These are phyloP conservation scores for Paradoxurus hermaphroditus DNA, from an alignment of 2,113 vertebrate species.

Conservation along the genomic window DNA sequence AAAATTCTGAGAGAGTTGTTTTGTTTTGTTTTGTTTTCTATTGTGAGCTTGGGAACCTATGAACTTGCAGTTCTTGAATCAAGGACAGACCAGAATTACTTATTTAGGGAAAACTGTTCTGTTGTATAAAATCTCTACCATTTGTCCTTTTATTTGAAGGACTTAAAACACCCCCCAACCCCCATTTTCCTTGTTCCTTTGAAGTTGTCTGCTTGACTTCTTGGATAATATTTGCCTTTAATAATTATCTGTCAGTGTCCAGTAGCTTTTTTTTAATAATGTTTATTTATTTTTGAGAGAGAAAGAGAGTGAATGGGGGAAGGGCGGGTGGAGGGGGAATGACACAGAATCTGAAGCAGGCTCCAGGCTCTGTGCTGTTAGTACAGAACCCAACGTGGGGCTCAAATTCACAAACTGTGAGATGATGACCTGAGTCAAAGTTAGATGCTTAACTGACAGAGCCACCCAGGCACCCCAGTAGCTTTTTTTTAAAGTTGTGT, in stretches of 20 bases:
- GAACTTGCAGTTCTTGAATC: background rate
- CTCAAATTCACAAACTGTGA: no score
- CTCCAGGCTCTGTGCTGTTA: no score
- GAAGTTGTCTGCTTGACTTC: constrained; percentile 58
- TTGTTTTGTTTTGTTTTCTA: background rate
- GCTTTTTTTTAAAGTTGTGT: constrained; percentile 58
- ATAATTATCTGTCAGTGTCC: constrained; percentile 58
- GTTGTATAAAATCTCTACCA: background rate
- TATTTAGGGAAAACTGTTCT: background rate
- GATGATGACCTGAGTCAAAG: no score
- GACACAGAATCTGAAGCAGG: no score
- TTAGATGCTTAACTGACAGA: no score
- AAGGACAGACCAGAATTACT: background rate
- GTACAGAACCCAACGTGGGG: no score
- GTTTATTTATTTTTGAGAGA: no score
- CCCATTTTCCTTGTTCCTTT: constrained; percentile 44
- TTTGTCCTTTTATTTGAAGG: constrained; percentile 18
- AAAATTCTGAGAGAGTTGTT: background rate
- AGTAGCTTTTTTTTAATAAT: constrained; percentile 44
- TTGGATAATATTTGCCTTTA: constrained; percentile 47
- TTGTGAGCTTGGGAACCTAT: background rate
- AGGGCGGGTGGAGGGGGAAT: no score
- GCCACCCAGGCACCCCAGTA: background rate
- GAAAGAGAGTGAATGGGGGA: no score
- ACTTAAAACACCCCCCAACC: background rate